Evolutionary conservation across 92 coral and sea anemone genomes (phyloP), one percentile per base, ranked within the genome.

Genomic region (Epizoanthus illoricatus): DNA sequence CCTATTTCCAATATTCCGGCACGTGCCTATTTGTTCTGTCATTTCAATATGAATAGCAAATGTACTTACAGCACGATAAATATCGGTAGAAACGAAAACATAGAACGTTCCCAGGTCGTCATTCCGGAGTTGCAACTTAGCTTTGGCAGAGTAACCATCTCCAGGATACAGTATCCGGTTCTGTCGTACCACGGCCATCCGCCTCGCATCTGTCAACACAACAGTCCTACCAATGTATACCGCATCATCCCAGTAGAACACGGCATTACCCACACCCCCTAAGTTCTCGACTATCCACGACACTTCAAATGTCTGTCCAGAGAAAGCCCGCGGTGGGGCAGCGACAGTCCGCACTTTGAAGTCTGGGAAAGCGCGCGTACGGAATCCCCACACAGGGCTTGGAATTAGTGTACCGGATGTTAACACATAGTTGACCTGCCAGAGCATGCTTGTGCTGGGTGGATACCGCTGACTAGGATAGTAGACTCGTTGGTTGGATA

Each of bases 341-440:
- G 84, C 39, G 71, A 92, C 83, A n/a, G 65, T 67, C 57, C 87
- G 88, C 11, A 90, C 89, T 52, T 86, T 86, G 65, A 90, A 90
- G 74, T 92, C 92, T 1, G 88, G 93, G 63, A 79, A 92, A 7
- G 91, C 91, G 58, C 81, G 74, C 36, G 97, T 92, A 41, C 79
- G 66, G 85, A 92, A 92, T 19, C 97, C 94, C 97, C 97, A 92
- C 42, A 90, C 73, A 12, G 97, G 97, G 75, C 97, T 88, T 3
- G 97, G 97, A 20, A 92, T 79, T 39, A 87, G 63, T 23, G 75
- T 72, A 36, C 92, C 92, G 19, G 94, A 83, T 42, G 74, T 65
- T 49, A 83, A 45, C 17, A 90, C 84, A 84, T 92, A 92, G 43
- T 85, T 69, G 43, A 92, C 80, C 86, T 92, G 86, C 97, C 97